Percentiles rank a stretch among this genome's conserved stretches.
Evolutionary conservation across 2,797 vertebrate genomes (phyloP).

Genomic region (Falco novaeseelandiae): DNA sequence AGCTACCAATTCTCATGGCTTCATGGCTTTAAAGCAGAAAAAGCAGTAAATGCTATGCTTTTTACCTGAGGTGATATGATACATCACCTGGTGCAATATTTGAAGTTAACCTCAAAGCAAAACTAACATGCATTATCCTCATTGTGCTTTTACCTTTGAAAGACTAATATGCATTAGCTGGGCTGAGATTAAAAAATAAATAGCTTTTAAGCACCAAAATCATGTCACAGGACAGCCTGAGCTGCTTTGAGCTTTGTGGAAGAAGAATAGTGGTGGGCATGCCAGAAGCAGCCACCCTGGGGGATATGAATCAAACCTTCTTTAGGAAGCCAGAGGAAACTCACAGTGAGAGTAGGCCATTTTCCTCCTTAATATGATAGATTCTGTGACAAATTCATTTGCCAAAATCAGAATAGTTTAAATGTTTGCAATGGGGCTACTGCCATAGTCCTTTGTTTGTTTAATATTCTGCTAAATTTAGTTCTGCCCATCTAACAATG

Average conservation of each 20-base stretch:
- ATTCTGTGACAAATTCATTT: not conserved
- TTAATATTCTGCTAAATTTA: not conserved
- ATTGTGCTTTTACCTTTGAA: not conserved
- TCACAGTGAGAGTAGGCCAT: not conserved
- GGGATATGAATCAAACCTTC: not conserved
- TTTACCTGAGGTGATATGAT: constrained; percentile 5
- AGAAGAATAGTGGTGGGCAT: not conserved
- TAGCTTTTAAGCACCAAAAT: constrained; percentile 1
- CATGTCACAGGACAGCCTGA: not conserved
- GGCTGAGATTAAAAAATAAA: constrained; percentile 24
- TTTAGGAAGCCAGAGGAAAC: not conserved
- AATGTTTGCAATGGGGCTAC: not conserved
- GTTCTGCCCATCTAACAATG: not conserved
- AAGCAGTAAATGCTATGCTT: constrained; percentile 17
- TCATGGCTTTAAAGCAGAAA: constrained; percentile 24
- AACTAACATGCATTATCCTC: not conserved
- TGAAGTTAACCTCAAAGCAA: constrained; percentile 27
- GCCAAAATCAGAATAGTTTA: not conserved
- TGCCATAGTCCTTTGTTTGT: fast-evolving
- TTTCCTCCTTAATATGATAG: not conserved
- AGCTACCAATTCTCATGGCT: not conserved
- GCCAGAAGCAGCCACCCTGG: not conserved
- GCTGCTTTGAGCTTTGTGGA: not conserved
- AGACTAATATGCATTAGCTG: not conserved
- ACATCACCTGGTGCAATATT: not conserved